A percentile compares a stretch with the other conserved stretches of the same genome.
phyloP scores from a whole-genome alignment of 2,113 vertebrate genomes.

The Morphnarchus princeps region DNA sequence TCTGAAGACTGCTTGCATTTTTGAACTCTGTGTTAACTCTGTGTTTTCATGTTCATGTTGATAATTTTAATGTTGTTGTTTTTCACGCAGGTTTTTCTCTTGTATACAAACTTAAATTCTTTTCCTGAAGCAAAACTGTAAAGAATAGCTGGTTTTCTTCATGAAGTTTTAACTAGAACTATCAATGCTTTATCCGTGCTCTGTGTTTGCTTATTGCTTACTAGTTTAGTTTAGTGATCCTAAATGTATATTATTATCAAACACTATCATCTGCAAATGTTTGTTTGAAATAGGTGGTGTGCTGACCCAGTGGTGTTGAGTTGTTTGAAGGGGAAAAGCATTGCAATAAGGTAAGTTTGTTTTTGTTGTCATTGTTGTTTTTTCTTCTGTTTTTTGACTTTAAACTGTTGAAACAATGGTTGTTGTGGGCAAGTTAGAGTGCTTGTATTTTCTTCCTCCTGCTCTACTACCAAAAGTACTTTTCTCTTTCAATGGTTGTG shows the following conservation, averaged over 20 bases:
- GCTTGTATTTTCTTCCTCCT: neutral
- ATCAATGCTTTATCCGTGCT: neutral
- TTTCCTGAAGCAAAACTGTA: neutral
- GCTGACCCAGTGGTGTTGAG: slow-evolving; percentile 78
- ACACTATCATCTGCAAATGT: neutral
- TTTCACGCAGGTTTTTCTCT: neutral
- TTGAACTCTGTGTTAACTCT: neutral
- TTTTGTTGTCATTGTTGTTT: neutral
- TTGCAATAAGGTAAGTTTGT: slow-evolving; percentile 77
- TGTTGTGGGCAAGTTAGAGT: neutral
- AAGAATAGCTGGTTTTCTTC: neutral
- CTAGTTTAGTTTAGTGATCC: neutral
- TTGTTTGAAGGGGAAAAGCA: slow-evolving; percentile 77
- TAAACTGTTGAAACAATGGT: neutral
- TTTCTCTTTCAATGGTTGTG: neutral
- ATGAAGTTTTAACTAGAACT: neutral
- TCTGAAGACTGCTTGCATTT: neutral
- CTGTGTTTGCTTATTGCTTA: neutral
- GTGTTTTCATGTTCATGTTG: neutral
- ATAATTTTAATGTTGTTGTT: neutral
- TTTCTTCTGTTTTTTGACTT: neutral
- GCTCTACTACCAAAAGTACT: neutral
- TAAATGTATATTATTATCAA: neutral
- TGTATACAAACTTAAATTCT: neutral
- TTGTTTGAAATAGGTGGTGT: slow-evolving; percentile 83